These are phyloP conservation scores for Charina bottae DNA, from an alignment of 2,113 vertebrate genomes.

Conservation along the genomic window DNA sequence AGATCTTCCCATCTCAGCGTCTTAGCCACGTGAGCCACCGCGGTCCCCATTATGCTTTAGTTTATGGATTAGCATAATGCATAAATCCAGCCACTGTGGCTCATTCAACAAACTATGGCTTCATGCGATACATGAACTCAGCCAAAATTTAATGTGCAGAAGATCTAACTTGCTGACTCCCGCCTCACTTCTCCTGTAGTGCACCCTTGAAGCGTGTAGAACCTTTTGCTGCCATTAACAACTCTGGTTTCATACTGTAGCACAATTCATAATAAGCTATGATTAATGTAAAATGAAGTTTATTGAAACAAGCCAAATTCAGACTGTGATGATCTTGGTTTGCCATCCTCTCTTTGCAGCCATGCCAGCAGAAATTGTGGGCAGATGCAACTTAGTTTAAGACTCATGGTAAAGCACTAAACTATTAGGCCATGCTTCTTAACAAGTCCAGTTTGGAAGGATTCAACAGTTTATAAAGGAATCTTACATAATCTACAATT, in stretches of 20 bases:
- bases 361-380: neutral
- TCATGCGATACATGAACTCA: neutral
- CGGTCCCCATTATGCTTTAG: no score
- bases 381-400: neutral
- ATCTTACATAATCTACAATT: conserved; percentile 86
- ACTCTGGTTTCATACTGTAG: neutral
- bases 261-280: neutral
- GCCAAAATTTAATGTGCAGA: neutral
- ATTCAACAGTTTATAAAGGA: neutral
- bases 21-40: no score
- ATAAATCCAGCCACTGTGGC: no score
- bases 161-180: neutral
- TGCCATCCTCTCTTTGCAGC: neutral
- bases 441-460: neutral
- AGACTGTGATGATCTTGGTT: neutral
- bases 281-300: neutral
- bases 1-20: no score
- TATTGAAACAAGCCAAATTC: neutral
- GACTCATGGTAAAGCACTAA: neutral
- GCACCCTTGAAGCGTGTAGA: neutral
- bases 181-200: neutral
- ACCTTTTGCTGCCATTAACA: neutral
- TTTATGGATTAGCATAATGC: no score
- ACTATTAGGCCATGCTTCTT: neutral
- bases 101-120: neutral